These are phyloP conservation scores for Cataglyphis rosenhaueri DNA, from an alignment of 2,888 invertebrate genomes.

Conservation along the genomic window DNA sequence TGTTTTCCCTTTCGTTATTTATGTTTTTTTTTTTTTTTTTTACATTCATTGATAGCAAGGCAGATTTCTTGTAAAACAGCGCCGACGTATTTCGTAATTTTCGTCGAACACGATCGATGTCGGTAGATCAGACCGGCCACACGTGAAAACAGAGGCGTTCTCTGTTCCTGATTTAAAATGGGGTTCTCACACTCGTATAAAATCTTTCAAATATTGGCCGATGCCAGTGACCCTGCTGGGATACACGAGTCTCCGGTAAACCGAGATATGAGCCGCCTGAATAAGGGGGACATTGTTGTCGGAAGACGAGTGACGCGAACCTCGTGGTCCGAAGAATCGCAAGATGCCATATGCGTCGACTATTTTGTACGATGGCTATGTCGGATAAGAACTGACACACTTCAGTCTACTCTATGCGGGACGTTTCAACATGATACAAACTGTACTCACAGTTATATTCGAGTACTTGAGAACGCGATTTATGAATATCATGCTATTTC, in stretches of 20 bases:
- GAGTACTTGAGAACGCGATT: conserved; percentile 7
- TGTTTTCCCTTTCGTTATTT: conserved; percentile 11
- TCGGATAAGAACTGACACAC: conserved; percentile 36
- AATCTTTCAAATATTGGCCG: conserved; percentile 72
- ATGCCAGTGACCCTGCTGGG: conserved; percentile 65
- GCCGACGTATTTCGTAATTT: conserved; percentile 45
- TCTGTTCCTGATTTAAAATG: conserved; percentile 72
- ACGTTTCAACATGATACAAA: conserved; percentile 1
- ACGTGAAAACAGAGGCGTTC: conserved; percentile 70
- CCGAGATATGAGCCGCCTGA: conserved; percentile 53
- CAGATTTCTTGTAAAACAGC: not conserved
- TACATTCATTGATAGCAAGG: not conserved
- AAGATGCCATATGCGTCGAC: conserved; percentile 38
- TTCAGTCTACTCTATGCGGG: conserved; percentile 1
- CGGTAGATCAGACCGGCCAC: conserved; percentile 59
- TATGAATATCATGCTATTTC: conserved; percentile 5
- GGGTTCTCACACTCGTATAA: conserved; percentile 70
- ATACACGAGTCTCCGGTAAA: conserved; percentile 40
- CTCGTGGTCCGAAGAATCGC: conserved; percentile 48
- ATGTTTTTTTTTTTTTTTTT: not conserved
- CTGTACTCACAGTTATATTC: not conserved
- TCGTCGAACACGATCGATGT: conserved; percentile 58
- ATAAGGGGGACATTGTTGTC: conserved; percentile 64
- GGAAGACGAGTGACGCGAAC: conserved; percentile 44
- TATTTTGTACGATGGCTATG: conserved; percentile 30